phyloP scores from a whole-genome alignment of 2,797 vertebrate species.

The Hybognathus amarus region DNA sequence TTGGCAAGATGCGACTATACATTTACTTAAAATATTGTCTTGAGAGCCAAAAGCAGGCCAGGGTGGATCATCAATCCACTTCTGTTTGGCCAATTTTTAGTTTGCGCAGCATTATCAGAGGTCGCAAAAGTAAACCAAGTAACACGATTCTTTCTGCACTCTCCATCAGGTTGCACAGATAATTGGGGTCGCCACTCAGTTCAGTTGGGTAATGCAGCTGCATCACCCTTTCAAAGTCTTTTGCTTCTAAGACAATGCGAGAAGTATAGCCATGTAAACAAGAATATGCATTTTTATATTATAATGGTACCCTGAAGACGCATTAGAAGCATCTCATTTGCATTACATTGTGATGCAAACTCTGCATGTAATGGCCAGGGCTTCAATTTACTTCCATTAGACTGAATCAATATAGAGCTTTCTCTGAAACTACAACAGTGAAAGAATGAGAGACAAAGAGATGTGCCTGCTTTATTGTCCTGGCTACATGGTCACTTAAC shows the following conservation, averaged over 20 bases:
- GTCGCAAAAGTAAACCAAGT: not conserved
- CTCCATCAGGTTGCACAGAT: not conserved
- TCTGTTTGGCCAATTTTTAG: slow-evolving; percentile 2
- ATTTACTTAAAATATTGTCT: not conserved
- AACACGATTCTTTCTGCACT: not conserved
- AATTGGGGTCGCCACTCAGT: not conserved
- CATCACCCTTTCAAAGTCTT: not conserved
- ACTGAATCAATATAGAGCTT: slow-evolving; percentile 48
- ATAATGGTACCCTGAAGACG: not conserved
- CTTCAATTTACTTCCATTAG: slow-evolving; percentile 44
- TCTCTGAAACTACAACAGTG: slow-evolving; percentile 4
- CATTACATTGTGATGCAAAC: slow-evolving; percentile 12
- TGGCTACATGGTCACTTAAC: not conserved
- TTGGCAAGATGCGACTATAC: not conserved
- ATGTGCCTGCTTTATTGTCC: not conserved
- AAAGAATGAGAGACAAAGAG: not conserved
- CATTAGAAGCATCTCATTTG: slow-evolving; percentile 24
- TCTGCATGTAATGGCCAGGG: slow-evolving; percentile 9
- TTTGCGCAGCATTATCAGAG: not conserved
- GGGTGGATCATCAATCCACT: not conserved
- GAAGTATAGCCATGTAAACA: not conserved
- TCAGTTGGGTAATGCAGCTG: not conserved
- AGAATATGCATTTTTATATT: not conserved
- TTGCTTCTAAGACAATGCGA: not conserved
- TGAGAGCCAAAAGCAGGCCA: not conserved